Conservation (phyloP, 2,113 vertebrate species). For the Neodon shergylaensis region DNA sequence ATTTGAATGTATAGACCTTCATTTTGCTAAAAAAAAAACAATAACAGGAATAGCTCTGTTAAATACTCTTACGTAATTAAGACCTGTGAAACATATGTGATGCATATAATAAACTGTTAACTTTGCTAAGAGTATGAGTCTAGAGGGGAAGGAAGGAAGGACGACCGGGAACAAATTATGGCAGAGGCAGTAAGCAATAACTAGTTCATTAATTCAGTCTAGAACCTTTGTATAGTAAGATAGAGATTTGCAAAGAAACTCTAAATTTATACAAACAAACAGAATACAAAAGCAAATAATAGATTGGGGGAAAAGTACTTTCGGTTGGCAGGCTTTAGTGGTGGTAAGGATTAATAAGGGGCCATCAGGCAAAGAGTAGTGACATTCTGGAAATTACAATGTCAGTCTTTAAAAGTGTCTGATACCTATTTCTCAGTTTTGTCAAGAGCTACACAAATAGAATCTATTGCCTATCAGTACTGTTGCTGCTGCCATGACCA, state of each 20-base stretch:
- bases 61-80: background rate
- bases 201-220: background rate
- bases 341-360: background rate
- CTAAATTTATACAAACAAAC: background rate
- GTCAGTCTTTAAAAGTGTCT: conserved; percentile 19
- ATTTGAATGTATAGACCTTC: background rate
- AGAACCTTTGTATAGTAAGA: background rate
- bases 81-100: background rate
- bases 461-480: conserved; percentile 25
- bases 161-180: background rate
- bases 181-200: background rate
- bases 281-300: background rate
- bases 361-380: background rate
- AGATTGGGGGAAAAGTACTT: background rate
- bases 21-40: conserved; percentile 4
- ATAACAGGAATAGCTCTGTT: background rate
- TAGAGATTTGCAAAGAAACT: conserved; percentile 42
- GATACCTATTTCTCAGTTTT: conserved; percentile 30
- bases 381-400: conserved; percentile 9
- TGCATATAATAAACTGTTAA: background rate
- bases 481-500: conserved; percentile 37
- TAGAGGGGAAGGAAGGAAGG: background rate
- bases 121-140: background rate
- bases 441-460: background rate
- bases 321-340: background rate